Percentiles rank a stretch among this genome's conserved stretches.
Evolutionary conservation across 1,140 invertebrate genomes (phyloP).

Genomic region (Brachionus calyciflorus): DNA sequence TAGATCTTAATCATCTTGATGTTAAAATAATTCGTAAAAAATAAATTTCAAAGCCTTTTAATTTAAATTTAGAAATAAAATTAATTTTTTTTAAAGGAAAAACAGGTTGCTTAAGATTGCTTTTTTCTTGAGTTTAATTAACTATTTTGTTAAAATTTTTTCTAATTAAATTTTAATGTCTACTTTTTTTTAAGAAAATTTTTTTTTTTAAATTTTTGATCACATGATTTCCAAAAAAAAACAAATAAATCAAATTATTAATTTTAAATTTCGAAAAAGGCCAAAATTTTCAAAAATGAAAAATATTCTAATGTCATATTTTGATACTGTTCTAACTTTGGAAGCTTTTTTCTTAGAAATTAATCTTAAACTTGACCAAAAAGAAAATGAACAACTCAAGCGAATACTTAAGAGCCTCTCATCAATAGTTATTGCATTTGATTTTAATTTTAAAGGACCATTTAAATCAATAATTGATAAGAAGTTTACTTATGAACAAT

Average conservation of each 20-base stretch:
- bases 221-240: too few relatives aligned
- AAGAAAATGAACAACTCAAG: background rate
- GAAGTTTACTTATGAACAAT: background rate
- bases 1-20: too few relatives aligned
- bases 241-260: background rate
- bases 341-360: conserved; percentile 34
- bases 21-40: too few relatives aligned
- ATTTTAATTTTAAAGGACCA: conserved; percentile 36
- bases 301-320: conserved; percentile 33
- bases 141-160: too few relatives aligned
- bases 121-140: too few relatives aligned
- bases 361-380: conserved; percentile 10
- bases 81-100: too few relatives aligned
- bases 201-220: background rate
- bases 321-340: conserved; percentile 7
- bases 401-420: conserved; percentile 11
- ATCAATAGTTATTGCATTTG: conserved; percentile 14
- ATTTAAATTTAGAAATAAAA: too few relatives aligned
- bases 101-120: too few relatives aligned
- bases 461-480: conserved; percentile 31
- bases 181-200: background rate
- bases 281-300: conserved; percentile 9
- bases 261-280: background rate
- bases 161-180: too few relatives aligned
- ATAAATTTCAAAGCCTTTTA: too few relatives aligned